Conservation (phyloP, 2,113 vertebrate genomes). For the Rhea pennata region DNA sequence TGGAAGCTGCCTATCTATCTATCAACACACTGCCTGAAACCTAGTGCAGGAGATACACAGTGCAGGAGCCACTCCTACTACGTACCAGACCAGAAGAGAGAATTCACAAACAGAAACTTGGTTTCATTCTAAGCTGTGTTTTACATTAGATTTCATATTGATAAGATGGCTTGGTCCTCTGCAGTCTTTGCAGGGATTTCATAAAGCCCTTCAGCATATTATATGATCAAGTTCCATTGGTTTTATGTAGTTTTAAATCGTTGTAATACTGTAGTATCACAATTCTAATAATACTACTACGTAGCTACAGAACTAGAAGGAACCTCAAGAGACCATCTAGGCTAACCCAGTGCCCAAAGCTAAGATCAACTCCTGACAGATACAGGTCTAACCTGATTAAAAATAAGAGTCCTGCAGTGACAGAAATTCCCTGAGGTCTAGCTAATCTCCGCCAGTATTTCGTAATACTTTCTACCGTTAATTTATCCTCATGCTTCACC, state of each 20-base stretch:
- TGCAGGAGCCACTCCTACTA: not conserved
- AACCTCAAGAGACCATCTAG: not conserved
- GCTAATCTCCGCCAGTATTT: not conserved
- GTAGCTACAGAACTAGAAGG: not conserved
- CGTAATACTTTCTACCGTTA: not conserved
- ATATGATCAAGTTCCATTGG: not conserved
- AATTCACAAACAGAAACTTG: not conserved
- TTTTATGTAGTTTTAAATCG: not conserved
- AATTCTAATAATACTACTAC: not conserved
- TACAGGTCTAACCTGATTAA: not conserved
- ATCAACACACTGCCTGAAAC: not conserved
- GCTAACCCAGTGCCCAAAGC: not conserved
- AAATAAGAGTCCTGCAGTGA: not conserved
- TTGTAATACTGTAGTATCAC: not conserved
- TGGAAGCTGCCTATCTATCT: not conserved
- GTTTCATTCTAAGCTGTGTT: not conserved
- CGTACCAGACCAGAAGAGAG: not conserved
- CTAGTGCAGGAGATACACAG: accelerated
- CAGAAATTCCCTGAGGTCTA: not conserved
- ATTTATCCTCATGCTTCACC: not conserved
- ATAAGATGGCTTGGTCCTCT: not conserved
- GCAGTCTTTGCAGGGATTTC: not conserved
- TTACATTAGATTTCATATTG: not conserved
- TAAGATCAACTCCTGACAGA: not conserved
- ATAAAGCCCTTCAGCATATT: not conserved